These are phyloP conservation scores for Sus cebifrons DNA, from an alignment of 2,797 vertebrate species.

Conservation along the genomic window DNA sequence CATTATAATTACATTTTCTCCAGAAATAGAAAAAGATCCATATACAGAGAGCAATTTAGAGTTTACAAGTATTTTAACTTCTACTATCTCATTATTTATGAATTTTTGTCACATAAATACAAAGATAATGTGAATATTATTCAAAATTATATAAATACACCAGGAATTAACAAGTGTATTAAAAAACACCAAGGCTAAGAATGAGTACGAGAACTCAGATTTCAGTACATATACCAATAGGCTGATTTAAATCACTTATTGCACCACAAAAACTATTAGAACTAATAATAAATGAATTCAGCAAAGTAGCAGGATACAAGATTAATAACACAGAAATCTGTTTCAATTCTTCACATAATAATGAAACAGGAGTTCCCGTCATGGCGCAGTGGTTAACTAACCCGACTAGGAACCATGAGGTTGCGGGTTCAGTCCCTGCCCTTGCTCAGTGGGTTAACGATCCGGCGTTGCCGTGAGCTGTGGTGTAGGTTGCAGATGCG, in stretches of 20 bases:
- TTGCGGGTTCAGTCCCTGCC: no score
- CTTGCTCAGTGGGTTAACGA: no score
- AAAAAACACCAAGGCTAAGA: neutral
- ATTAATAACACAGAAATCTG: neutral
- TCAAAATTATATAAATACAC: neutral
- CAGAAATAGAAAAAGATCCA: neutral
- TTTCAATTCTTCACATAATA: neutral
- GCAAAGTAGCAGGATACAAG: neutral
- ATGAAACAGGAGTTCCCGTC: no score
- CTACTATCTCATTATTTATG: neutral
- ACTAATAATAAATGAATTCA: neutral
- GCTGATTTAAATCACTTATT: neutral
- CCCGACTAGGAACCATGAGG: no score
- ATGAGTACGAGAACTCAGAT: neutral
- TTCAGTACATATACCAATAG: neutral
- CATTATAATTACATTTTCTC: neutral
- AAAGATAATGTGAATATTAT: neutral
- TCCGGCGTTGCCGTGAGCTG: no score
- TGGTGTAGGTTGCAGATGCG: no score
- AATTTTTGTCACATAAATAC: neutral
- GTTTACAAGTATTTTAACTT: constrained; percentile 39
- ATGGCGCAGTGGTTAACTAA: no score
- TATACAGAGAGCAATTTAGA: neutral
- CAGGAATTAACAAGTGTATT: neutral
- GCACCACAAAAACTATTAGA: neutral